A percentile compares a stretch with the other conserved stretches of the same genome.
Conservation (phyloP, 2,797 vertebrate genomes). For the Cynopterus sphinx region DNA sequence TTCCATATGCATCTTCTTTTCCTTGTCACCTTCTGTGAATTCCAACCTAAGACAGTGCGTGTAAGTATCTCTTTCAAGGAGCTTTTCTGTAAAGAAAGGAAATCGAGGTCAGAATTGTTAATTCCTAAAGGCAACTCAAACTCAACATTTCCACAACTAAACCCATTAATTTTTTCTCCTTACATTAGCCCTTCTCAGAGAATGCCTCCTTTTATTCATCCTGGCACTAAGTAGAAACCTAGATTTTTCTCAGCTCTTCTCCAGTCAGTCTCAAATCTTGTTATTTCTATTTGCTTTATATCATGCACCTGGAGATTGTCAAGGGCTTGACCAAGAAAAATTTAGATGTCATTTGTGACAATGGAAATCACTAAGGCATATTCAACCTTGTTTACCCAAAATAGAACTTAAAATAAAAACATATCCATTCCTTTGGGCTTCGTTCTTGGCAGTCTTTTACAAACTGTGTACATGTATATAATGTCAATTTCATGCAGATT, state of each 20-base stretch:
- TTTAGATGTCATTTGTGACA: not conserved
- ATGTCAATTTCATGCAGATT: not conserved
- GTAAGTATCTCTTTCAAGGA: not conserved
- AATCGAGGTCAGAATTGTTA: not conserved
- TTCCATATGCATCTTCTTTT: not conserved
- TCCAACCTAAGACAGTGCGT: not conserved
- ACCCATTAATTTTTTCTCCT: slow-evolving; percentile 17
- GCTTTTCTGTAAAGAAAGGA: slow-evolving; percentile 13
- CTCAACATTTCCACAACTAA: slow-evolving; percentile 20
- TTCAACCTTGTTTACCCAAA: slow-evolving; percentile 36
- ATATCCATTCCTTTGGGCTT: not conserved
- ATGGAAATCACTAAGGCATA: not conserved
- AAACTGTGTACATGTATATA: not conserved
- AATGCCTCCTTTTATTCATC: not conserved
- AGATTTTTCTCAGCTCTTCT: not conserved
- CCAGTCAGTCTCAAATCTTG: not conserved
- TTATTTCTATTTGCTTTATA: not conserved
- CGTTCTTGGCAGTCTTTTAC: not conserved
- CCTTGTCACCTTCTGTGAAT: not conserved
- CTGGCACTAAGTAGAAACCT: not conserved
- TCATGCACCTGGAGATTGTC: not conserved
- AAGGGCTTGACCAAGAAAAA: not conserved
- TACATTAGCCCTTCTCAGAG: slow-evolving; percentile 2
- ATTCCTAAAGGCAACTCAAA: not conserved
- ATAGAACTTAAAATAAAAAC: slow-evolving; percentile 4